Base-by-base conservation (phyloP, 2,888 invertebrate species). In the Andrena bicolor region DNA sequence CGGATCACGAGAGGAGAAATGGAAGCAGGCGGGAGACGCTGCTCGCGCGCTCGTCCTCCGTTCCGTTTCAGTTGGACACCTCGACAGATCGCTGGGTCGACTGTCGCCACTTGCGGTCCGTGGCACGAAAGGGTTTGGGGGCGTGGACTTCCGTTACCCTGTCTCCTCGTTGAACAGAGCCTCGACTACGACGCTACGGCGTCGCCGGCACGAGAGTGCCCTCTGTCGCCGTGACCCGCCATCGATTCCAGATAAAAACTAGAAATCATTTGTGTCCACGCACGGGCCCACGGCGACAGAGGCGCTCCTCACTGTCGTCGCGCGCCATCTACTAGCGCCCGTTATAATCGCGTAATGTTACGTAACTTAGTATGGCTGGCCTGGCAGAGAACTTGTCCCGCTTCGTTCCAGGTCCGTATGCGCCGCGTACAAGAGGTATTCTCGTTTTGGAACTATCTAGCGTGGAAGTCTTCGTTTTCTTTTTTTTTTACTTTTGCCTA, bases 121-220 rank as follows among this genome's bases (percentile, higher is more conserved):
- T 41, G 41, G 41, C 72, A n/a, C 32, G 58, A 65, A 68, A 68
- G 65, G 48, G 13, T 2, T 20, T 35, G 28, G 6, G 69, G 35
- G 5, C 48, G 51, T 23, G 75, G 48, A 61, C 35, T 68, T 77
- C 65, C 82, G 61, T 64, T 89, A 89, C 89, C 85, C 89, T 89
- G 89, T 88, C 79, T 86, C 85, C 89, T 82, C 71, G 65, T 81
- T 71, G 73, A 88, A 87, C 89, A 73, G 80, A 86, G 83, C 78
- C 68, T 81, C 74, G 64, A 80, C 63, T 66, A 53, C 73, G 75
- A 78, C 80, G 75, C 74, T 64, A 70, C 74, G 56, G 71, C 23
- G 2, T 41, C 16, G n/a, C 41, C 16, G 16, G 41, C 41, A 16
- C 0, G 0, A 41, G 41, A 41, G 71, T 41, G 58, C 10, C 64